phyloP scores from a whole-genome alignment of 2,888 invertebrate genomes.

The Andrena minutula region DNA sequence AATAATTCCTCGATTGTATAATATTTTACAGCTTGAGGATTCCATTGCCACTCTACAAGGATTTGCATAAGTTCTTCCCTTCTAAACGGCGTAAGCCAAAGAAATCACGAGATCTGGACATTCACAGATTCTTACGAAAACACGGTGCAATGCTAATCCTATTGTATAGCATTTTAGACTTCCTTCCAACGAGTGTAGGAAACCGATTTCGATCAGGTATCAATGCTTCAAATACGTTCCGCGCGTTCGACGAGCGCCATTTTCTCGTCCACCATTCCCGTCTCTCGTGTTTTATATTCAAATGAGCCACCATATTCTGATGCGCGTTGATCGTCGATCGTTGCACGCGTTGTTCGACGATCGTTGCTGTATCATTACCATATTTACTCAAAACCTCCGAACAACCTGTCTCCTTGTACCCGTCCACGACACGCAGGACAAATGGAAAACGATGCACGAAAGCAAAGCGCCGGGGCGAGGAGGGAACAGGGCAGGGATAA shows the following conservation, averaged over 20 bases:
- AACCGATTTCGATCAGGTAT: not conserved
- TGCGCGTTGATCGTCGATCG: slow-evolving; percentile 28
- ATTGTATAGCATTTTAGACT: too few relatives aligned
- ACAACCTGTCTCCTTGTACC: slow-evolving; percentile 29
- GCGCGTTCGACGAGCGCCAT: slow-evolving; percentile 4
- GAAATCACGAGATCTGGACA: too few relatives aligned
- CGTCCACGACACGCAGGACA: not conserved
- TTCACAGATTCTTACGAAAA: too few relatives aligned
- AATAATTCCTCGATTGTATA: too few relatives aligned
- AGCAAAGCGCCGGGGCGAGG: not conserved
- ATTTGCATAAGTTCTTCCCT: too few relatives aligned
- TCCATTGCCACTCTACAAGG: too few relatives aligned
- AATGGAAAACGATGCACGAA: not conserved
- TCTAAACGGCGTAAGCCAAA: too few relatives aligned
- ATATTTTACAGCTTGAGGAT: too few relatives aligned
- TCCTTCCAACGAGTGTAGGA: too few relatives aligned
- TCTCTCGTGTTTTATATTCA: slow-evolving; percentile 34
- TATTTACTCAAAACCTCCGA: slow-evolving; percentile 32
- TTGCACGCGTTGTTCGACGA: slow-evolving; percentile 30
- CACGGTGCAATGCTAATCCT: too few relatives aligned
- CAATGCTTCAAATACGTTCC: not conserved
- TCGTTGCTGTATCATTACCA: slow-evolving; percentile 33
- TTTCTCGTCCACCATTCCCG: slow-evolving; percentile 30
- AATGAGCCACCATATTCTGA: slow-evolving; percentile 14
- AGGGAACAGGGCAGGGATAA: not conserved